Evolutionary conservation across 2,888 invertebrate species (phyloP), one percentile per base, ranked within the genome.

Genomic region (Trichogramma evanescens): DNA sequence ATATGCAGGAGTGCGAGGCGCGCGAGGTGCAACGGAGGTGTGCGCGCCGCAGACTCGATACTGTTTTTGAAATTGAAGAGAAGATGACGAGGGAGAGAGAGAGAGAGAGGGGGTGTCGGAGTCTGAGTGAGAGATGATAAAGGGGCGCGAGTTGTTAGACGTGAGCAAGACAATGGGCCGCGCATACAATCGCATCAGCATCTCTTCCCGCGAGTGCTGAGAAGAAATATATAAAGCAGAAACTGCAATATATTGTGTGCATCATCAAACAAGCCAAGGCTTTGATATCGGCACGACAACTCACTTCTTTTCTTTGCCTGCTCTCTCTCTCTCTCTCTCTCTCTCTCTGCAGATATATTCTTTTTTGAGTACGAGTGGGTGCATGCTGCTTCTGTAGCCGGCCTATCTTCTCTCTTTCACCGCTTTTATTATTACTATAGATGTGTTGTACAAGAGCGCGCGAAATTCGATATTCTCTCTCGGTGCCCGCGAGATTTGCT

Each of bases 121-220:
- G 72, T 71, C 73, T 71, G 71, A 73, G 74, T 72, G 74, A 73
- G 72, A 74, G 77, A 77, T 76, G 76, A 77, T 76, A 75, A 75
- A 71, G 72, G 66, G 71, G 7, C 56, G 52, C 38, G 74, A 76
- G 76, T 76, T 75, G 75, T 75, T 74, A 73, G 77, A 46, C 39
- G 60, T 43, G 56, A 56, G 48, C 77, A 75, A 77, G 77, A 77
- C 77, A 77, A 77, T 77, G 73, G 77, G 75, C 74, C n/a, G 10
- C 48, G 10, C 72, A 76, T 75, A 77, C 76, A 77, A 77, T 77
- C 77, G 77, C 77, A 77, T 77, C 77, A 77, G 77, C 77, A 77
- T 77, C 77, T 77, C 75, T 71, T 69, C 67, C 53, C 56, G 61
- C 59, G 48, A 63, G 39, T 54, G 44, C 44, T 26, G 50, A 44